Percentiles rank a stretch among this genome's conserved stretches.
These are phyloP conservation scores for Allygus modestus DNA, from an alignment of 2,888 invertebrate species.

Conservation along the genomic window DNA sequence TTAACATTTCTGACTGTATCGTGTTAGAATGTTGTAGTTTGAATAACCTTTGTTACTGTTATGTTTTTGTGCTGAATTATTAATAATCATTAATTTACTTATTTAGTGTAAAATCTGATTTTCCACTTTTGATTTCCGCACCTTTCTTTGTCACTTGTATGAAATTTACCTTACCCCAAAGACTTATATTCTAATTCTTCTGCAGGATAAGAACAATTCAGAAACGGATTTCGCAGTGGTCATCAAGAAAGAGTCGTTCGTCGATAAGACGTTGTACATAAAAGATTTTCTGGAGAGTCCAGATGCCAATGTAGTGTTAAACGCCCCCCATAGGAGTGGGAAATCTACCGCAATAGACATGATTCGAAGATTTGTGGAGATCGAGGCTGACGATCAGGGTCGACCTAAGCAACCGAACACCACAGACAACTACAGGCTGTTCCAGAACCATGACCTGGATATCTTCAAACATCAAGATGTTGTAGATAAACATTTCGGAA, in stretches of 20 bases:
- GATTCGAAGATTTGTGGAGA: neutral
- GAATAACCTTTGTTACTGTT: too few relatives aligned
- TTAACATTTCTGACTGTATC: too few relatives aligned
- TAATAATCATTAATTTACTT: too few relatives aligned
- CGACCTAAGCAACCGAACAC: neutral
- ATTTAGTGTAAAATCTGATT: too few relatives aligned
- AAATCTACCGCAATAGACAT: neutral
- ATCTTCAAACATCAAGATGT: slow-evolving; percentile 25
- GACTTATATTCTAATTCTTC: neutral
- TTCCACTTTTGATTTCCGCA: too few relatives aligned
- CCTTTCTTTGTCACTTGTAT: too few relatives aligned
- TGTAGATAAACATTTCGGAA: slow-evolving; percentile 15
- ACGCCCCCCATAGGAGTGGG: neutral
- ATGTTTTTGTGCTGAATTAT: too few relatives aligned
- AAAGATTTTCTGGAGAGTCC: neutral
- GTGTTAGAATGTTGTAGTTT: too few relatives aligned
- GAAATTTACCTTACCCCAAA: neutral
- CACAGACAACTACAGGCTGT: neutral
- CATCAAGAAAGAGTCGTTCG: neutral
- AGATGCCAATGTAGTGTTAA: neutral
- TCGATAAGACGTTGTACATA: neutral
- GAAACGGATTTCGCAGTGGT: neutral
- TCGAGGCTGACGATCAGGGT: neutral
- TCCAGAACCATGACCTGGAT: neutral
- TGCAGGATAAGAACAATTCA: neutral